Evolutionary conservation across 2,113 vertebrate species (phyloP).

Genomic region (Euleptes europaea): DNA sequence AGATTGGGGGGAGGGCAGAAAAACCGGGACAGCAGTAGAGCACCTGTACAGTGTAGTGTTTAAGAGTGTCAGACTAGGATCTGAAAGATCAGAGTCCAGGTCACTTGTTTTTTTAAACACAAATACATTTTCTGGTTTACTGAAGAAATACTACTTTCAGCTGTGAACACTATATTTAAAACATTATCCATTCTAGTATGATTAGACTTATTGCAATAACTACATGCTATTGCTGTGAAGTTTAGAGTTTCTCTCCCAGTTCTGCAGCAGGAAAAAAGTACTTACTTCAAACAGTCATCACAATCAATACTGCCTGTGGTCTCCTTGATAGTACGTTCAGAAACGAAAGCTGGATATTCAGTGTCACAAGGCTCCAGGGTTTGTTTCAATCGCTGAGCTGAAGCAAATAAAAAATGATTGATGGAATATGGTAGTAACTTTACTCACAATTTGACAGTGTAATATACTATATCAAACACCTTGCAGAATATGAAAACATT

Average conservation of each 20-base stretch:
- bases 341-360: constrained; percentile 96
- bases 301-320: constrained; percentile 93
- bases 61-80: too few relatives aligned
- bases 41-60: too few relatives aligned
- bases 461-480: constrained; percentile 43
- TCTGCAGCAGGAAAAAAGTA: constrained; percentile 33
- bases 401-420: constrained; percentile 46
- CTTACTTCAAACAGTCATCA: constrained; percentile 95
- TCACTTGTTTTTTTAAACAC: neutral
- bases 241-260: constrained; percentile 21
- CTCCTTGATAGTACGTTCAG: constrained; percentile 98
- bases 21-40: too few relatives aligned
- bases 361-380: constrained; percentile 95
- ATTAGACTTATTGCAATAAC: constrained; percentile 42
- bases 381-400: constrained; percentile 89
- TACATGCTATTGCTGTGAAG: neutral
- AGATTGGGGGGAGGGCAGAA: too few relatives aligned
- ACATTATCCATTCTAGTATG: constrained; percentile 11
- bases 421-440: constrained; percentile 58
- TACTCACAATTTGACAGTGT: constrained; percentile 42
- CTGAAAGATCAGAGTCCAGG: neutral
- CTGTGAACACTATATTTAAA: constrained; percentile 46
- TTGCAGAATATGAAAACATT: constrained; percentile 47
- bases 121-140: neutral
- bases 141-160: constrained; percentile 9